Evolutionary conservation across 1,140 invertebrate species (phyloP).

Genomic region (Drosophila yakuba): DNA sequence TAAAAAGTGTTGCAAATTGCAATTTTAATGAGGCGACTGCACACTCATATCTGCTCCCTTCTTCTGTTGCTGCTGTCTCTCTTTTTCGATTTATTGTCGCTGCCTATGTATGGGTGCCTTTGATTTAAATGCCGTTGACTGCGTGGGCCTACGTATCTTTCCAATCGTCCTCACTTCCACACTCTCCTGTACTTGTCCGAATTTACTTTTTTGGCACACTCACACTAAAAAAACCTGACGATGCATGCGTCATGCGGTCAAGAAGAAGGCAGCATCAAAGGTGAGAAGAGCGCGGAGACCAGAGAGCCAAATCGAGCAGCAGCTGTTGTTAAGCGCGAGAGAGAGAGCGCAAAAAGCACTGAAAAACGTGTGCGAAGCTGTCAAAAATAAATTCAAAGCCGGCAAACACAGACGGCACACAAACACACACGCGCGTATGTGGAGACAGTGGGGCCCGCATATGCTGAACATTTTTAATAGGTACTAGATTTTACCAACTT

Average conservation of each 20-base stretch:
- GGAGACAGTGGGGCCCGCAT: slow-evolving; percentile 34
- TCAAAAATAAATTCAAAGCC: slow-evolving; percentile 78
- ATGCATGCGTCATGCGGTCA: slow-evolving; percentile 77
- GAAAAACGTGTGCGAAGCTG: slow-evolving; percentile 51
- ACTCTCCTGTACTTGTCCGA: slow-evolving; percentile 56
- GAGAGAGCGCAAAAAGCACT: slow-evolving; percentile 20
- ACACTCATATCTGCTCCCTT: slow-evolving; percentile 1
- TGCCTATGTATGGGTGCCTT: slow-evolving; percentile 38
- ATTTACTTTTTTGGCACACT: slow-evolving; percentile 64
- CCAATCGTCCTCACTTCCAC: slow-evolving; percentile 61
- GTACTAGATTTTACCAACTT: neutral
- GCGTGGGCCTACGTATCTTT: slow-evolving; percentile 63
- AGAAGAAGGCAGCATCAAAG: slow-evolving; percentile 51
- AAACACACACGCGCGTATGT: neutral
- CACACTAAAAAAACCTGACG: slow-evolving; percentile 31
- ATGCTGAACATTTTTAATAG: neutral
- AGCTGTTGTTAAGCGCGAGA: slow-evolving; percentile 48
- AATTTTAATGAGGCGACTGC: slow-evolving; percentile 47
- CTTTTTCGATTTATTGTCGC: slow-evolving; percentile 39
- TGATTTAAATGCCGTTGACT: slow-evolving; percentile 58
- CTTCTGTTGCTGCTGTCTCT: slow-evolving; percentile 9
- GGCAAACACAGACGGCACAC: slow-evolving; percentile 59
- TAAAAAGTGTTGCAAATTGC: slow-evolving; percentile 74
- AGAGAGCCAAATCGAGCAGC: slow-evolving; percentile 16
- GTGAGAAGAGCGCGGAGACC: slow-evolving; percentile 14